These are phyloP conservation scores for Bombus waltoni DNA, from an alignment of 1,140 invertebrate species.

Conservation along the genomic window DNA sequence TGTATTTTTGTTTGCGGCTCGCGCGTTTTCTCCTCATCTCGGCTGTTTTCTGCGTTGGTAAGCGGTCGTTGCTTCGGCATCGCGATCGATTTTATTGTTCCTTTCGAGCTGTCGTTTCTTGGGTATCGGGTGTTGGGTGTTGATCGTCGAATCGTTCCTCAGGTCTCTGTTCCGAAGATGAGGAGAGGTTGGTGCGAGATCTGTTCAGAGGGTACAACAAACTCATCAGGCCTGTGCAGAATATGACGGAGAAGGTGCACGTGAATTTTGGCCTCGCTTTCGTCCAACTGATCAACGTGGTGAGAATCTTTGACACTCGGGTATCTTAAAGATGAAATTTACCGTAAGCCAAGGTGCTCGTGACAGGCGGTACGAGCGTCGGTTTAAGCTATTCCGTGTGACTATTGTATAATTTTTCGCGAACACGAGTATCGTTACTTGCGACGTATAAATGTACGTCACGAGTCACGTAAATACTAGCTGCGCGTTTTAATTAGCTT, in stretches of 20 bases:
- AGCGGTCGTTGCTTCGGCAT: slow-evolving; percentile 23
- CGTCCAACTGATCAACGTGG: slow-evolving; percentile 99
- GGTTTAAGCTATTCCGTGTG: too few relatives aligned
- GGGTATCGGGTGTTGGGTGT: neutral
- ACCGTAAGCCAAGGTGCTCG: neutral
- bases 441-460: too few relatives aligned
- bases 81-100: too few relatives aligned
- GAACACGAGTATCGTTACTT: too few relatives aligned
- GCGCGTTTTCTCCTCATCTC: slow-evolving; percentile 75
- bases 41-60: slow-evolving; percentile 76
- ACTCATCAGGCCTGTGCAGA: slow-evolving; percentile 98
- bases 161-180: slow-evolving; percentile 94
- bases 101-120: too few relatives aligned
- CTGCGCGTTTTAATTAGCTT: too few relatives aligned
- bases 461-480: too few relatives aligned
- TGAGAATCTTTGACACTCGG: slow-evolving; percentile 82
- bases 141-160: slow-evolving; percentile 52
- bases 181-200: slow-evolving; percentile 97
- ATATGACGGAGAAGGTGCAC: slow-evolving; percentile 98
- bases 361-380: neutral
- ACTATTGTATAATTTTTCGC: neutral
- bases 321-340: neutral
- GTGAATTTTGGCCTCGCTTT: slow-evolving; percentile 98
- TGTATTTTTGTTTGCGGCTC: slow-evolving; percentile 75
- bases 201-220: slow-evolving; percentile 99